Evolutionary conservation across 2,888 invertebrate genomes (phyloP), one percentile per base, ranked within the genome.

Genomic region (Pristionchus exspectatus): DNA sequence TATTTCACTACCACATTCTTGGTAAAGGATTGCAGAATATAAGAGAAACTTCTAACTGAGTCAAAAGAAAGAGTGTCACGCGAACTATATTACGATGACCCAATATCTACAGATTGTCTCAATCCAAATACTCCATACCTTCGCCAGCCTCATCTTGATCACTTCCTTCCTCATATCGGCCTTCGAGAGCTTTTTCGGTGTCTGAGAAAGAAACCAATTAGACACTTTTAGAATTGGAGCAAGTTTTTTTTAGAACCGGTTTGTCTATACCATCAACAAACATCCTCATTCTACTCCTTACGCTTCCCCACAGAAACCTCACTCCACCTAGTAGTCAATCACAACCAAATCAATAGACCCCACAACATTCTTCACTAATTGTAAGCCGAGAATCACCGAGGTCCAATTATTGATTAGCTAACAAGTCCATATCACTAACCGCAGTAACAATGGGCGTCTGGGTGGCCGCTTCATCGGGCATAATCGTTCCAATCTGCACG

Each of bases 81-180:
- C n/a, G n/a, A n/a, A n/a, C n/a, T n/a, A n/a, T n/a, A n/a, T n/a
- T n/a, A n/a, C n/a, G n/a, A n/a, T n/a, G n/a, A n/a, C n/a, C n/a
- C n/a, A n/a, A n/a, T n/a, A n/a, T n/a, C n/a, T n/a, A n/a, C n/a
- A n/a, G n/a, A n/a, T n/a, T n/a, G n/a, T n/a, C n/a, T n/a, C n/a
- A n/a, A n/a, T n/a, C n/a, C n/a, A n/a, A n/a, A n/a, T 54, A 33
- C 2, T 7, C 7, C 30, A 1, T 21, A 69, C 69, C 87, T 87
- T 85, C 7, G 33, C 84, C 33, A 85, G 10, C 24, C 59, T 44
- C 84, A 85, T 85, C 59, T 33, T 85, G n/a, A 50, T 56, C 33
- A 59, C 9, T 24, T 85, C 59, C 84, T 59, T 85, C 59, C 59
- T 59, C 30, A n/a, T 24, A 12, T 81, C 81, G 50, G 81, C 81